A percentile compares a stretch with the other conserved stretches of the same genome.
These are phyloP conservation scores for Melinopterus prodromus DNA, from an alignment of 2,888 invertebrate genomes.

Conservation along the genomic window DNA sequence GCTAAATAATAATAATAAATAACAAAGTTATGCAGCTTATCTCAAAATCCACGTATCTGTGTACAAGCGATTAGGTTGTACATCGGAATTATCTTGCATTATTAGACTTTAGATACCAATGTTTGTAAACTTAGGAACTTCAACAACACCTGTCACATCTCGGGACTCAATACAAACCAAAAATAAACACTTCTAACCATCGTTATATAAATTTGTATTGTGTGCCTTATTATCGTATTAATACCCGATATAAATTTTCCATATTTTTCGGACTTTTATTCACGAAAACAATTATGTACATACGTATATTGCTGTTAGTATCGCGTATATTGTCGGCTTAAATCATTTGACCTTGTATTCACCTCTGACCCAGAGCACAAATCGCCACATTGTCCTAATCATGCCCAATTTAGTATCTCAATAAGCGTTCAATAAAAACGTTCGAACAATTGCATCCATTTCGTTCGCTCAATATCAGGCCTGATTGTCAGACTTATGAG, in stretches of 20 bases:
- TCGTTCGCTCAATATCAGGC: background rate
- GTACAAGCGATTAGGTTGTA: background rate
- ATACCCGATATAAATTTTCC: too few relatives aligned
- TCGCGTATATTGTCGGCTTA: background rate
- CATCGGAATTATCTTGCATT: background rate
- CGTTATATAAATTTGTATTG: too few relatives aligned
- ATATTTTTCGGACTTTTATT: background rate
- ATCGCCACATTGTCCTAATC: background rate
- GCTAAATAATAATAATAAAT: too few relatives aligned
- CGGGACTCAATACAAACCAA: too few relatives aligned
- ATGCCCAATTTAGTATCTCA: background rate
- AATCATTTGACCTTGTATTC: background rate
- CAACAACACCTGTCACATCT: background rate
- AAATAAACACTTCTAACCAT: too few relatives aligned
- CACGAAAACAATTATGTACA: background rate
- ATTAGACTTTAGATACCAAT: background rate
- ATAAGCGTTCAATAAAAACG: background rate
- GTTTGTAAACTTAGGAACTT: background rate
- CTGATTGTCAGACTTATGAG: background rate
- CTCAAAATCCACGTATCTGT: too few relatives aligned
- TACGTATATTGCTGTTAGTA: background rate
- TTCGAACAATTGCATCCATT: background rate
- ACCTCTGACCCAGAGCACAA: background rate
- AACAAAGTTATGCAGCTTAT: too few relatives aligned
- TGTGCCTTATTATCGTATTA: too few relatives aligned